Evolutionary conservation across 2,797 vertebrate species (phyloP), one percentile per base, ranked within the genome.

Genomic region (Bufotes viridis): DNA sequence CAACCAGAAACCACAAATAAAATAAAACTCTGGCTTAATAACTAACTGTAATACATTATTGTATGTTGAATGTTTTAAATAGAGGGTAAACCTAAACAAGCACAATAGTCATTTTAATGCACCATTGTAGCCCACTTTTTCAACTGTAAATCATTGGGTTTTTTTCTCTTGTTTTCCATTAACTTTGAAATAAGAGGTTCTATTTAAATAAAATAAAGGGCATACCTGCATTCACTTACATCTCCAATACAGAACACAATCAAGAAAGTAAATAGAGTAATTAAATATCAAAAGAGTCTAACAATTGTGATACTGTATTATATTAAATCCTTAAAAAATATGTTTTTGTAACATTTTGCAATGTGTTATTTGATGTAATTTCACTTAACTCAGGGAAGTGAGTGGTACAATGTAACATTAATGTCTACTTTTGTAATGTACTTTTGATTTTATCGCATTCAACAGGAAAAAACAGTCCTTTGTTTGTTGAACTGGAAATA

Each of bases 1-100:
- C 79, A 86, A 83, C 72, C 61, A 82, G 82, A 89, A 89, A 89
- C 85, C 84, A 86, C 72, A 7, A 78, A 82, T 82, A 86, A 89
- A 70, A 12, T 78, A 82, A 61, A 49, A n/a, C 81, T 79, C 81
- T 61, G 72, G 55, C 55, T 80, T 87, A 79, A 89, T 83, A 83
- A 83, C 80, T 89, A 89, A 87, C 84, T 87, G 72, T 79, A 79
- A 79, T 63, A n/a, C 85, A 72, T 86, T 79, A 60, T 61, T 89
- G 51, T 78, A 29, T 60, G n/a, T 61, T 83, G 24, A 13, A 72
- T 82, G 72, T 72, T 88, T 69, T 51, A 60, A 78, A 78, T 78
- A 20, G 17, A 53, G 72, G 15, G n/a, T n/a, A 51, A 60, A 55
- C 17, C n/a, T 55, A 87, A 82, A 81, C 13, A 74, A 49, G 34